Percentiles rank a stretch among this genome's conserved stretches.
phyloP scores from a whole-genome alignment of 92 coral and sea anemone genomes.

The Siderastrea radians region DNA sequence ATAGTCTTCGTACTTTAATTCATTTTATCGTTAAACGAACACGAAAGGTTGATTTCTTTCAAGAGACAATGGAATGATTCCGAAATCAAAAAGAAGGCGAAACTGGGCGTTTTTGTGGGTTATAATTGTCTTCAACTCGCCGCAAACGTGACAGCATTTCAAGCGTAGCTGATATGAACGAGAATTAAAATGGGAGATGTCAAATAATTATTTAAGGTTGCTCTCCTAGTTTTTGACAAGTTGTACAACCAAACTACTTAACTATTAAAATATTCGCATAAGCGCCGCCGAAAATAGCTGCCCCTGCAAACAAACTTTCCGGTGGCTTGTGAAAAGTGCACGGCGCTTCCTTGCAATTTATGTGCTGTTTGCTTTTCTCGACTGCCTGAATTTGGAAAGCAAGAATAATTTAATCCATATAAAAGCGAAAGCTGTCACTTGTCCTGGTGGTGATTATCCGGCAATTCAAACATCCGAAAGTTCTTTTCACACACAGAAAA shows the following conservation, averaged over 20 bases:
- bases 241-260: constrained; percentile 38
- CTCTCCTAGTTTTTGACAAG: constrained; percentile 36
- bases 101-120: constrained; percentile 40
- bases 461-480: constrained; percentile 89
- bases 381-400: constrained; percentile 65
- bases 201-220: constrained; percentile 22
- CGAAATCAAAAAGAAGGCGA: background rate
- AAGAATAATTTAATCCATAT: constrained; percentile 86
- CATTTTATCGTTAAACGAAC: background rate
- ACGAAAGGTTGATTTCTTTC: background rate
- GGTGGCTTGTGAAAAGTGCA: constrained; percentile 72
- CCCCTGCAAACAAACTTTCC: constrained; percentile 69
- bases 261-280: constrained; percentile 60
- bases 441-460: constrained; percentile 82
- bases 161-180: constrained; percentile 24
- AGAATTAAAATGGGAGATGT: constrained; percentile 25
- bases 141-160: constrained; percentile 47
- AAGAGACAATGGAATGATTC: background rate
- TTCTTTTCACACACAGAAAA: constrained; percentile 90
- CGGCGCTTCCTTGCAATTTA: constrained; percentile 78
- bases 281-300: constrained; percentile 56
- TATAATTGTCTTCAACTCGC: constrained; percentile 5
- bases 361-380: constrained; percentile 71
- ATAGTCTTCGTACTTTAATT: background rate
- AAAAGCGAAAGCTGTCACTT: constrained; percentile 81